A percentile compares a stretch with the other conserved stretches of the same genome.
phyloP scores from a whole-genome alignment of 2,888 invertebrate genomes.

The Masnerella sp. region DNA sequence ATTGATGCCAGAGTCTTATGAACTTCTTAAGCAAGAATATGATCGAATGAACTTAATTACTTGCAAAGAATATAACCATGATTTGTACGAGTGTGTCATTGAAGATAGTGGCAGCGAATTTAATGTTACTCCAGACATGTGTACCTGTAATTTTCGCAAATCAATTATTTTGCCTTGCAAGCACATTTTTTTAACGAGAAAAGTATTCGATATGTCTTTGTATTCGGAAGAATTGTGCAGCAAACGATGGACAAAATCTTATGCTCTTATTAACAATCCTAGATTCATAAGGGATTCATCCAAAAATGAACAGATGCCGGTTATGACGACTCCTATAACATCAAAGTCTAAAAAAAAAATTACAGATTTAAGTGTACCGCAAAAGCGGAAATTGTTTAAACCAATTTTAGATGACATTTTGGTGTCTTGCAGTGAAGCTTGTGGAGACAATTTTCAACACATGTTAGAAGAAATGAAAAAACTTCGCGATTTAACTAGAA shows the following conservation, averaged over 20 bases:
- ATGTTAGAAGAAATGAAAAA: not conserved
- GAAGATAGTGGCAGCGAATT: not conserved
- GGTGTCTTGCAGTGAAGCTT: slow-evolving; percentile 2
- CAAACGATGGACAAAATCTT: slow-evolving; percentile 9
- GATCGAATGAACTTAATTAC: not conserved
- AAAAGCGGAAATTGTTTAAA: slow-evolving; percentile 9
- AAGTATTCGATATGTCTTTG: not conserved
- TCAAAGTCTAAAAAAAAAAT: slow-evolving; percentile 7
- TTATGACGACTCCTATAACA: not conserved
- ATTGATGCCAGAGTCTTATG: slow-evolving; percentile 12
- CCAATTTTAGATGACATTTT: slow-evolving; percentile 11
- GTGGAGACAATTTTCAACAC: slow-evolving; percentile 1
- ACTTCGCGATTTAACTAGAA: slow-evolving; percentile 1
- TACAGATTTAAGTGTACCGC: not conserved
- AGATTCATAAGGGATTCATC: not conserved
- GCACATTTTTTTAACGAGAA: slow-evolving; percentile 5
- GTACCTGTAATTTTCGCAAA: slow-evolving; percentile 11
- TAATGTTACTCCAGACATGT: not conserved
- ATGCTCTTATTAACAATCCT: slow-evolving; percentile 2
- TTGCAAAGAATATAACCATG: not conserved
- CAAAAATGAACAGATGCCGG: not conserved
- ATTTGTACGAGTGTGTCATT: not conserved
- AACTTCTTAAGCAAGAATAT: not conserved
- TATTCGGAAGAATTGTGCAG: slow-evolving; percentile 3
- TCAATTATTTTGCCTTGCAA: slow-evolving; percentile 12